Conservation (phyloP, 1,140 invertebrate species). For the Thaumatotibia leucotreta region DNA sequence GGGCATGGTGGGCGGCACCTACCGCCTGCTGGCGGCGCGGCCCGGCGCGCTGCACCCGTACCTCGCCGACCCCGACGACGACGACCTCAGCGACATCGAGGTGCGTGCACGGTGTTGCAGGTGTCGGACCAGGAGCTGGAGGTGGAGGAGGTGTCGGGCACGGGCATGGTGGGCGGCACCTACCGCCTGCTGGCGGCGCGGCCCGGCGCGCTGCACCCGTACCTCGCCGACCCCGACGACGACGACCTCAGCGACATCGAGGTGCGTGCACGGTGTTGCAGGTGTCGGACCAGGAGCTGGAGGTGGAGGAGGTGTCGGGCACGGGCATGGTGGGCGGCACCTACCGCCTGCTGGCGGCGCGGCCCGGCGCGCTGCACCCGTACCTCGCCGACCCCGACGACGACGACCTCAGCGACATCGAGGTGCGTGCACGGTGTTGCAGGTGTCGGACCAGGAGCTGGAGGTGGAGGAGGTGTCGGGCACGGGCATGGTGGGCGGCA, state of each 20-base stretch:
- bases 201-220: slow-evolving; percentile 60
- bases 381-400: no score
- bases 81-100: slow-evolving; percentile 79
- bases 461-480: no score
- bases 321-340: no score
- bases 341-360: no score
- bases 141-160: slow-evolving; percentile 63
- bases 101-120: slow-evolving; percentile 50
- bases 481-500: no score
- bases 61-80: slow-evolving; percentile 67
- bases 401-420: no score
- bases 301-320: no score
- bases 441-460: no score
- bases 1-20: slow-evolving; percentile 73
- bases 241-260: slow-evolving; percentile 79
- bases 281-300: no score
- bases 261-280: slow-evolving; percentile 53
- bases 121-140: slow-evolving; percentile 63
- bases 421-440: no score
- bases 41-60: slow-evolving; percentile 65
- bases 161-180: slow-evolving; percentile 73
- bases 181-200: slow-evolving; percentile 72
- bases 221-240: slow-evolving; percentile 67
- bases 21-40: slow-evolving; percentile 68
- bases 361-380: no score